A percentile compares a stretch with the other conserved stretches of the same genome.
Evolutionary conservation across 2,888 invertebrate species (phyloP).

Genomic region (Oxyteleia sp.): DNA sequence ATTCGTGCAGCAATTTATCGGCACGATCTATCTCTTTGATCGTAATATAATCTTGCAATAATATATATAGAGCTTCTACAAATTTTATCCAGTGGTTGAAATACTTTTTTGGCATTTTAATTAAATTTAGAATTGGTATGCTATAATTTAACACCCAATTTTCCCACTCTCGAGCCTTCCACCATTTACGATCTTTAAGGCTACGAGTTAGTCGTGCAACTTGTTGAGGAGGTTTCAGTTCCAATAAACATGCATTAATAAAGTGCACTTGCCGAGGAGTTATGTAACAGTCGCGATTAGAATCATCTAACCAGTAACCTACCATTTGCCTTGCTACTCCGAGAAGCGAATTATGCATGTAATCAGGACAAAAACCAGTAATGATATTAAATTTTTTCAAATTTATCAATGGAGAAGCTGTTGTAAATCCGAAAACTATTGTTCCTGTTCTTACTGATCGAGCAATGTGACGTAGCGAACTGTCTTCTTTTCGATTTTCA

Average conservation of each 20-base stretch:
- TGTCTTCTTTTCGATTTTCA: conserved; percentile 11
- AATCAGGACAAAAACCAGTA: conserved; percentile 45
- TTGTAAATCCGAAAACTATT: conserved; percentile 25
- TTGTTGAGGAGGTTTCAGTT: conserved; percentile 17
- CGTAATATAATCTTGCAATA: background rate
- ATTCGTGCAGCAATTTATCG: conserved; percentile 1
- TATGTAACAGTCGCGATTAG: conserved; percentile 2
- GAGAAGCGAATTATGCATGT: conserved; percentile 46
- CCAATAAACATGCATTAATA: conserved; percentile 11
- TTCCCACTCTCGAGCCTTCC: conserved; percentile 11
- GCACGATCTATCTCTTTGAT: background rate
- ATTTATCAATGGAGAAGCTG: conserved; percentile 20
- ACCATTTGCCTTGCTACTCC: conserved; percentile 39
- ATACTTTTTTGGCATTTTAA: background rate
- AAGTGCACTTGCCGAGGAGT: background rate
- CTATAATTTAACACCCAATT: conserved; percentile 46
- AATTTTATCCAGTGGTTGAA: background rate
- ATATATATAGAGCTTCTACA: background rate
- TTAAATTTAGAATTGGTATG: conserved; percentile 29
- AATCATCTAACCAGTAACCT: conserved; percentile 30
- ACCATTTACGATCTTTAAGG: conserved; percentile 16
- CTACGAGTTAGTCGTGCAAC: conserved; percentile 30
- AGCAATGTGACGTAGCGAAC: background rate
- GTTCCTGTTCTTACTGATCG: background rate
- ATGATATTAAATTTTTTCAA: conserved; percentile 55